Evolutionary conservation across 2,888 invertebrate species (phyloP).

Genomic region (Melinaea menophilus): DNA sequence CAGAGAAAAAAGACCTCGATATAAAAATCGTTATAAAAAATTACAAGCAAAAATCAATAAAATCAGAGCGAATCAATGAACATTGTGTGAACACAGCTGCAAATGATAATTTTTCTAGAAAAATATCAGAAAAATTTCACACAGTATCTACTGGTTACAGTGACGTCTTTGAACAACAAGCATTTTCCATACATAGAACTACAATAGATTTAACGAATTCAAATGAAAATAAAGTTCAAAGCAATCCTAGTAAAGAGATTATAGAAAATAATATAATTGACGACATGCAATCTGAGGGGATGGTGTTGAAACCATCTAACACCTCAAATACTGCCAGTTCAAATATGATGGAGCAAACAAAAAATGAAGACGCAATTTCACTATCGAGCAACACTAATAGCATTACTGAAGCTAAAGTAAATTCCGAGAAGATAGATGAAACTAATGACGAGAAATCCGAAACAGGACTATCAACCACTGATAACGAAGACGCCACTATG

Average conservation of each 20-base stretch:
- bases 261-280: conserved; percentile 25
- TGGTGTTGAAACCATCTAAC: conserved; percentile 12
- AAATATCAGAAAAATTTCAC: conserved; percentile 55
- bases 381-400: too few relatives aligned
- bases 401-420: background rate
- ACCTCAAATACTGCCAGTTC: conserved; percentile 12
- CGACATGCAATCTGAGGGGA: conserved; percentile 28
- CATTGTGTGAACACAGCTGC: conserved; percentile 4
- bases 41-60: conserved; percentile 14
- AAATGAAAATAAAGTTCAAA: conserved; percentile 10
- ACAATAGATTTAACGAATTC: conserved; percentile 44
- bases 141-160: conserved; percentile 58
- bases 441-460: conserved; percentile 22
- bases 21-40: conserved; percentile 56
- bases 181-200: conserved; percentile 48
- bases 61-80: conserved; percentile 27
- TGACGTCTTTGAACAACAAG: conserved; percentile 37
- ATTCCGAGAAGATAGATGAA: background rate
- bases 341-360: too few relatives aligned
- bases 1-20: conserved; percentile 53
- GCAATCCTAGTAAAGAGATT: conserved; percentile 14
- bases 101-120: conserved; percentile 45
- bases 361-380: too few relatives aligned
- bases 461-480: conserved; percentile 15
- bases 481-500: conserved; percentile 16